These are phyloP conservation scores for Ceratina japonica DNA, from an alignment of 1,140 invertebrate species.

Conservation along the genomic window DNA sequence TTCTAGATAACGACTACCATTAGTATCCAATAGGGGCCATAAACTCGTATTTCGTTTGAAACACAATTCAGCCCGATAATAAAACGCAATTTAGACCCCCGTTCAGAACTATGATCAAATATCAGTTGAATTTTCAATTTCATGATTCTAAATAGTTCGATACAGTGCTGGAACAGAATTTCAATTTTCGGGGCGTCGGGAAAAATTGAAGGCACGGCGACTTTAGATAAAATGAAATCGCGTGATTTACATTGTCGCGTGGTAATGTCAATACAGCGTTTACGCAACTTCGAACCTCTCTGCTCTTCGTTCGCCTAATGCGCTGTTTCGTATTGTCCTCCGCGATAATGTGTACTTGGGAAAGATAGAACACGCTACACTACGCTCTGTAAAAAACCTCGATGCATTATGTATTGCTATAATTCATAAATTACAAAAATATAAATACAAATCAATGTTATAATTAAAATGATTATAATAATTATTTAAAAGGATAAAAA, in stretches of 20 bases:
- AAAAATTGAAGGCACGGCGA: background rate
- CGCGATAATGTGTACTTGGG: conserved; percentile 21
- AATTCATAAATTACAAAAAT: no score
- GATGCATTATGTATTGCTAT: background rate
- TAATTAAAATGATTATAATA: no score
- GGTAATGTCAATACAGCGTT: conserved; percentile 14
- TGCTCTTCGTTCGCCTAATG: background rate
- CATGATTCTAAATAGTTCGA: no score
- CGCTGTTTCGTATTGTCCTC: conserved; percentile 13
- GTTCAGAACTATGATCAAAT: background rate
- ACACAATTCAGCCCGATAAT: background rate
- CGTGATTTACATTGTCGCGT: background rate
- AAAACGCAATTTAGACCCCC: background rate
- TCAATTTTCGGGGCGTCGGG: background rate
- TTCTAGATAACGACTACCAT: background rate
- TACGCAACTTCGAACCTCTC: conserved; percentile 26
- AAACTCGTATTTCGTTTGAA: background rate
- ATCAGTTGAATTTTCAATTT: background rate
- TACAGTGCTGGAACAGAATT: no score
- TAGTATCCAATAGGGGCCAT: background rate
- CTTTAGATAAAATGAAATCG: background rate
- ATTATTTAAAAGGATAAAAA: no score
- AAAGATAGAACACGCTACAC: conserved; percentile 23
- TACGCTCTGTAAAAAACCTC: background rate
- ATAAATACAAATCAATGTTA: no score